A percentile compares a stretch with the other conserved stretches of the same genome.
Evolutionary conservation across 2,113 vertebrate genomes (phyloP).

Genomic region (Atrichornis clamosus): DNA sequence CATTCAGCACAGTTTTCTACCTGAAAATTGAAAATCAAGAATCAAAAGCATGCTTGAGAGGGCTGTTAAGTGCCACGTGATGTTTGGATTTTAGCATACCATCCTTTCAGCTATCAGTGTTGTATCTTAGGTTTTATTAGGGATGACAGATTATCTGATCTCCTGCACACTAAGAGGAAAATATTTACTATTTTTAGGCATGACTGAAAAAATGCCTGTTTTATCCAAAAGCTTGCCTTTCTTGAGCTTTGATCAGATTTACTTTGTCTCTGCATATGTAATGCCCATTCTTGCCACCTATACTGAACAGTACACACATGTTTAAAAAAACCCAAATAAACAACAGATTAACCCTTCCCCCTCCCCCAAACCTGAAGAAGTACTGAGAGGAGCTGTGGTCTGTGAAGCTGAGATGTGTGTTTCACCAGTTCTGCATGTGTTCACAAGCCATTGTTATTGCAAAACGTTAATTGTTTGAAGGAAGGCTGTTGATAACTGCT

Average conservation of each 20-base stretch:
- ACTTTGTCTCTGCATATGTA: not conserved
- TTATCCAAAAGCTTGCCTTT: not conserved
- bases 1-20: not conserved
- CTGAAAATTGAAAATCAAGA: not conserved
- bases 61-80: not conserved
- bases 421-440: not conserved
- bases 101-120: not conserved
- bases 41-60: not conserved
- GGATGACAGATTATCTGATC: not conserved
- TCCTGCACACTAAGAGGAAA: not conserved
- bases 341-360: not conserved
- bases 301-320: rapidly evolving
- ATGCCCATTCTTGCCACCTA: not conserved
- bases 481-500: not conserved
- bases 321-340: not conserved
- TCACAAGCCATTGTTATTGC: not conserved
- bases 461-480: slow-evolving; percentile 32
- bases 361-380: not conserved
- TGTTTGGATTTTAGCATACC: not conserved
- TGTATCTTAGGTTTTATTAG: not conserved
- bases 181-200: not conserved
- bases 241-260: not conserved
- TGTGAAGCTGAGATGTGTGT: not conserved
- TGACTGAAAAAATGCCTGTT: not conserved
- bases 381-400: not conserved